These are phyloP conservation scores for Stratiomys singularior DNA, from an alignment of 2,888 invertebrate species.

Conservation along the genomic window DNA sequence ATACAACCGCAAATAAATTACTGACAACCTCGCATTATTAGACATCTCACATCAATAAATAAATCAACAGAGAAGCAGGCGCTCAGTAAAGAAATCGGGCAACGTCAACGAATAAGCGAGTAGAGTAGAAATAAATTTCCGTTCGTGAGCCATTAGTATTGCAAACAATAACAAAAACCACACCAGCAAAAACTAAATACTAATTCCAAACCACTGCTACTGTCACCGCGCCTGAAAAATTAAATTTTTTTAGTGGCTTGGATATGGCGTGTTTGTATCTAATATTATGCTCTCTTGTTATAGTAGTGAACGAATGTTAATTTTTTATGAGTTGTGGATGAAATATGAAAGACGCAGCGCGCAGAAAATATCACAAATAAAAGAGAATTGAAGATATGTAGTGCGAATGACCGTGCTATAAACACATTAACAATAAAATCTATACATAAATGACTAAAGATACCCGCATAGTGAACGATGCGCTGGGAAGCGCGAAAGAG, in stretches of 20 bases:
- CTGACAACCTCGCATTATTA: constrained; percentile 4
- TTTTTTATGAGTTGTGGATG: constrained; percentile 7
- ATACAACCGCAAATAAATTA: not conserved
- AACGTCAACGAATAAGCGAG: not conserved
- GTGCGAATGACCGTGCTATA: constrained; percentile 39
- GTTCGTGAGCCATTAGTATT: not conserved
- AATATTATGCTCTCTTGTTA: not conserved
- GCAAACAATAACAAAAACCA: constrained; percentile 18
- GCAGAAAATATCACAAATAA: not conserved
- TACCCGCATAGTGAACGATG: not conserved
- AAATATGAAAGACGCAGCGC: not conserved
- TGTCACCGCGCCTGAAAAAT: constrained; percentile 19
- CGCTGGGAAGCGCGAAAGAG: not conserved
- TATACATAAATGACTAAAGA: not conserved
- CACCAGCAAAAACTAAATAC: not conserved
- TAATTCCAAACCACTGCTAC: too few species aligned
- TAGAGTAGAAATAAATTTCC: not conserved
- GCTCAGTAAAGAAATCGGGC: not conserved
- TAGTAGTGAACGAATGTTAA: not conserved
- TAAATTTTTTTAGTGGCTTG: not conserved
- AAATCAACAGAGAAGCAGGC: not conserved
- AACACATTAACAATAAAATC: constrained; percentile 17
- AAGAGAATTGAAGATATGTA: not conserved
- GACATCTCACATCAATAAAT: not conserved
- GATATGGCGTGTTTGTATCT: not conserved